Evolutionary conservation across 2,888 invertebrate genomes (phyloP).

Genomic region (Watsonalla binaria): DNA sequence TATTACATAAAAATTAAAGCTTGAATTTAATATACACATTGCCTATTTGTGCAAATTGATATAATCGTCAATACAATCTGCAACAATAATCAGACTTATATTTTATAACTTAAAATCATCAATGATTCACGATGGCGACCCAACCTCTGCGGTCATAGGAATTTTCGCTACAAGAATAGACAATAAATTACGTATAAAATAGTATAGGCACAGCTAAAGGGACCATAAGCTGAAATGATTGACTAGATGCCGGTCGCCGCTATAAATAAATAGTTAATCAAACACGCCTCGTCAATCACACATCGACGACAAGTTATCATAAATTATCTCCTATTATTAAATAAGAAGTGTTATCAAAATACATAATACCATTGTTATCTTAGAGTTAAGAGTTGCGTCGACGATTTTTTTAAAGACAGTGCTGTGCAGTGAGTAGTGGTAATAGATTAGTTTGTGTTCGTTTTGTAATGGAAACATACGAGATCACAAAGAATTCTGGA

Average conservation of each 20-base stretch:
- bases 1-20: background rate
- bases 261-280: too few species aligned
- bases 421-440: too few species aligned
- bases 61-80: constrained; percentile 3
- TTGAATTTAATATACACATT: constrained; percentile 4
- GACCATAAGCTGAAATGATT: background rate
- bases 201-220: background rate
- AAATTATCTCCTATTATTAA: too few species aligned
- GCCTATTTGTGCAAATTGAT: constrained; percentile 14
- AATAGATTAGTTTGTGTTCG: too few species aligned
- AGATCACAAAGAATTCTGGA: too few species aligned
- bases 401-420: too few species aligned
- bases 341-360: too few species aligned
- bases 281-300: too few species aligned
- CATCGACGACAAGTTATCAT: too few species aligned
- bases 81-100: constrained; percentile 4
- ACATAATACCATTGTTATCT: too few species aligned
- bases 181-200: background rate
- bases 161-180: background rate
- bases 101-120: constrained; percentile 3
- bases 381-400: too few species aligned
- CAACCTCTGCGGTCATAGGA: background rate
- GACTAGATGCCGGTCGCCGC: background rate
- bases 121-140: background rate
- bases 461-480: too few species aligned